Conservation (phyloP, 2,113 vertebrate species). For the Mobula hypostoma region DNA sequence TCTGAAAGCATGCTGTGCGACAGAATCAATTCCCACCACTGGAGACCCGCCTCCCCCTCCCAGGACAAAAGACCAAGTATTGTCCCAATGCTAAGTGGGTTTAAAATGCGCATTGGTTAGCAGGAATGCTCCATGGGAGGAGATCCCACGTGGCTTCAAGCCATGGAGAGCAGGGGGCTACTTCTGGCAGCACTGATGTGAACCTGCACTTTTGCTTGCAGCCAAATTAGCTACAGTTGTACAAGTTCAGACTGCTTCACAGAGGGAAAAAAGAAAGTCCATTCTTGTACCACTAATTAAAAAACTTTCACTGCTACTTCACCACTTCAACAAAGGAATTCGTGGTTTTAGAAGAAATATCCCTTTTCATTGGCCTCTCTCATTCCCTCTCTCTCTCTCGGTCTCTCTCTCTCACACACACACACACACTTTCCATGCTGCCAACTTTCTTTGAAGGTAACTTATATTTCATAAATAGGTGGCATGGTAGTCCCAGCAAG, state of each 20-base stretch:
- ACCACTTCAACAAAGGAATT: not conserved
- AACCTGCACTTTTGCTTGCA: slow-evolving; percentile 38
- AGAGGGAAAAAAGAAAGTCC: not conserved
- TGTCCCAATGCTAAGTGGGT: slow-evolving; percentile 46
- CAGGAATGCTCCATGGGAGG: slow-evolving; percentile 42
- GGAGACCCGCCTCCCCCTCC: slow-evolving; percentile 42
- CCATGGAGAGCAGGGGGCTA: not conserved
- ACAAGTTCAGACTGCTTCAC: slow-evolving; percentile 46
- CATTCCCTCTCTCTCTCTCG: too few relatives aligned
- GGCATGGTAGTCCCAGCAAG: not conserved
- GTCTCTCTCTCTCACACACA: not conserved
- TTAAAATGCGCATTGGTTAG: slow-evolving; percentile 55
- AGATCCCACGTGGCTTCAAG: slow-evolving; percentile 42
- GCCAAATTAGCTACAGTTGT: slow-evolving; percentile 55
- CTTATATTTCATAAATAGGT: not conserved
- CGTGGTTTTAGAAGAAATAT: slow-evolving; percentile 27
- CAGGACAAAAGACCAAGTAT: slow-evolving; percentile 46
- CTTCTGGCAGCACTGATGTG: slow-evolving; percentile 40
- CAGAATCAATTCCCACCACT: slow-evolving; percentile 43
- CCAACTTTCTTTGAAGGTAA: not conserved
- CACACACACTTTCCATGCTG: slow-evolving; percentile 18
- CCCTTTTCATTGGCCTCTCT: slow-evolving; percentile 8
- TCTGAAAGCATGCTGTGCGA: slow-evolving; percentile 38
- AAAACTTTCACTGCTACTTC: slow-evolving; percentile 28
- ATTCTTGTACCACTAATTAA: slow-evolving; percentile 31